phyloP scores from a whole-genome alignment of 1,140 invertebrate genomes.

The Cataglyphis hispanica region DNA sequence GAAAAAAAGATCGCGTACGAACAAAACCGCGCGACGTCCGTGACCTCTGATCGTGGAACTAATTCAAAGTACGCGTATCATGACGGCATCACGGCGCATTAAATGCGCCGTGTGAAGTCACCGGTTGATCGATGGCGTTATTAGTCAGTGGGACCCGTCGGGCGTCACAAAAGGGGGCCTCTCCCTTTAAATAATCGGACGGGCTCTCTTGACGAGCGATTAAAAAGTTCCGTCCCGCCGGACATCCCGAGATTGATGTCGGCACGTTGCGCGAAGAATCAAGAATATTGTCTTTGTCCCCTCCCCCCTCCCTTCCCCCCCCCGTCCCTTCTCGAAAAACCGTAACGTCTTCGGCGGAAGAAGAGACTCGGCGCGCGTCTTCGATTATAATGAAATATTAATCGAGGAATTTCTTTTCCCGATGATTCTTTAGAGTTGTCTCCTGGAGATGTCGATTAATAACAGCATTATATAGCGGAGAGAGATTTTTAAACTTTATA shows the following conservation, averaged over 20 bases:
- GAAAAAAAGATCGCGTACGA: slow-evolving; percentile 50
- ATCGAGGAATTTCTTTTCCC: background rate
- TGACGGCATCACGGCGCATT: slow-evolving; percentile 77
- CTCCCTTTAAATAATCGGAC: slow-evolving; percentile 76
- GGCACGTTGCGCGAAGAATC: slow-evolving; percentile 69
- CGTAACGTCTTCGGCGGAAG: slow-evolving; percentile 43
- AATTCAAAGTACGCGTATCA: slow-evolving; percentile 78
- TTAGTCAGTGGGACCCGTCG: slow-evolving; percentile 74
- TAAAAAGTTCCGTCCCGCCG: slow-evolving; percentile 73
- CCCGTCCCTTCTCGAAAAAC: slow-evolving; percentile 17
- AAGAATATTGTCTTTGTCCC: slow-evolving; percentile 66
- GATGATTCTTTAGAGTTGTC: background rate
- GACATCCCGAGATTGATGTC: slow-evolving; percentile 69
- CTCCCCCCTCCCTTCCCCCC: no score
- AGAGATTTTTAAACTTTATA: background rate
- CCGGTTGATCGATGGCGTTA: slow-evolving; percentile 77
- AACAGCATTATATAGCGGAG: background rate
- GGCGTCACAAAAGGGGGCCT: slow-evolving; percentile 72
- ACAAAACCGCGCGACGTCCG: slow-evolving; percentile 64
- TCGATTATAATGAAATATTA: slow-evolving; percentile 7
- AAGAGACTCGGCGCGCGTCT: background rate
- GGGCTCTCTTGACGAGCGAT: slow-evolving; percentile 75
- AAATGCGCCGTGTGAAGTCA: slow-evolving; percentile 76
- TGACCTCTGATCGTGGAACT: slow-evolving; percentile 76
- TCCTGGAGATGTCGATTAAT: background rate